Evolutionary conservation across 1,140 invertebrate genomes (phyloP).

Genomic region (Drosophila kurseongensis): DNA sequence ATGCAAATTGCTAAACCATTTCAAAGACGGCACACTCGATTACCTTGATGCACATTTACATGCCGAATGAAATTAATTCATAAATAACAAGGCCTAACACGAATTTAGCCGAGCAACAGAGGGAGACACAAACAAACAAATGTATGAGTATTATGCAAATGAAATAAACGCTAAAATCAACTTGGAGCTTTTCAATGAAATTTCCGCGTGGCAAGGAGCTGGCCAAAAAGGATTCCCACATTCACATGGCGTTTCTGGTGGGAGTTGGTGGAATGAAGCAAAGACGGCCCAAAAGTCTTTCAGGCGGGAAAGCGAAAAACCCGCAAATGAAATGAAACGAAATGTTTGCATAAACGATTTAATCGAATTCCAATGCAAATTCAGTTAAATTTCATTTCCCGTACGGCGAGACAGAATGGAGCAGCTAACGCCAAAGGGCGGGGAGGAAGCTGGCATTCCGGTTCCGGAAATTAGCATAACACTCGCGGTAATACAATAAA

Average conservation of each 20-base stretch:
- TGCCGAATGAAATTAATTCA: constrained; percentile 74
- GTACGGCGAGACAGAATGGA: constrained; percentile 41
- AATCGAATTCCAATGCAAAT: constrained; percentile 85
- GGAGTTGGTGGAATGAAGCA: background rate
- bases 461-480: constrained; percentile 83
- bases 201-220: constrained; percentile 37
- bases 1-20: constrained; percentile 47
- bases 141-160: constrained; percentile 80
- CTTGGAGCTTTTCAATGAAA: constrained; percentile 74
- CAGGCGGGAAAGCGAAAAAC: constrained; percentile 70
- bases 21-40: constrained; percentile 61
- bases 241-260: constrained; percentile 40
- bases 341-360: constrained; percentile 85
- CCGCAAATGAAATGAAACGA: constrained; percentile 84
- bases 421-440: constrained; percentile 8
- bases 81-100: constrained; percentile 72
- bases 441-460: constrained; percentile 38
- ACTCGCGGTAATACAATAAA: constrained; percentile 81
- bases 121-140: constrained; percentile 49
- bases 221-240: constrained; percentile 71
- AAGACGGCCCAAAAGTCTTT: constrained; percentile 47
- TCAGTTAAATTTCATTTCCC: constrained; percentile 84
- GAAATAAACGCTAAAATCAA: constrained; percentile 72
- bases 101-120: constrained; percentile 51
- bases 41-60: constrained; percentile 76